phyloP scores from a whole-genome alignment of 2,797 vertebrate genomes.

The Phoebastria nigripes region DNA sequence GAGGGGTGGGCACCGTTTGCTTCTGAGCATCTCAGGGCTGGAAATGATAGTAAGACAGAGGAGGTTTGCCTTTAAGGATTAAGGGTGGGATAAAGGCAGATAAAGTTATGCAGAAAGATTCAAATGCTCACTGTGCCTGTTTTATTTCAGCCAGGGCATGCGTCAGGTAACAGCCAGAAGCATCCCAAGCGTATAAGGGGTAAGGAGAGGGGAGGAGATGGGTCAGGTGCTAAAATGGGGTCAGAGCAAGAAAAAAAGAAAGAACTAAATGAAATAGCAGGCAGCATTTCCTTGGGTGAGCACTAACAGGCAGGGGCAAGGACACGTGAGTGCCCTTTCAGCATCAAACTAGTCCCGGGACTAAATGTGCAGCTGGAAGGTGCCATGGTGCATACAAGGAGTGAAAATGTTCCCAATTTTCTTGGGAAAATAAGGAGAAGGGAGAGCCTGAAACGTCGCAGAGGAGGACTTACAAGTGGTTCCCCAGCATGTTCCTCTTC shows the following conservation, averaged over 20 bases:
- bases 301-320: not conserved
- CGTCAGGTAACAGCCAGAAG: not conserved
- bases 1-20: rapidly evolving
- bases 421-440: not conserved
- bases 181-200: not conserved
- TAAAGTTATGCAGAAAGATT: not conserved
- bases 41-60: not conserved
- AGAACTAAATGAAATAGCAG: not conserved
- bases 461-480: slow-evolving; percentile 90
- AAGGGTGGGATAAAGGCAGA: not conserved
- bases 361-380: not conserved
- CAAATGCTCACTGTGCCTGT: rapidly evolving
- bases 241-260: not conserved
- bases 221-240: not conserved
- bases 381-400: rapidly evolving
- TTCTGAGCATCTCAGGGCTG: not conserved
- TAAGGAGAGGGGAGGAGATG: not conserved
- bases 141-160: not conserved
- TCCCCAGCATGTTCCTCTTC: slow-evolving; percentile 87
- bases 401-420: rapidly evolving
- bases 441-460: not conserved
- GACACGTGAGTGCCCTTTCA: rapidly evolving
- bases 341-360: rapidly evolving
- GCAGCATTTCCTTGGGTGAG: not conserved
- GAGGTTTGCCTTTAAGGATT: not conserved